Evolutionary conservation across 2,888 invertebrate species (phyloP).

Genomic region (Hirtodrosophila duncani): DNA sequence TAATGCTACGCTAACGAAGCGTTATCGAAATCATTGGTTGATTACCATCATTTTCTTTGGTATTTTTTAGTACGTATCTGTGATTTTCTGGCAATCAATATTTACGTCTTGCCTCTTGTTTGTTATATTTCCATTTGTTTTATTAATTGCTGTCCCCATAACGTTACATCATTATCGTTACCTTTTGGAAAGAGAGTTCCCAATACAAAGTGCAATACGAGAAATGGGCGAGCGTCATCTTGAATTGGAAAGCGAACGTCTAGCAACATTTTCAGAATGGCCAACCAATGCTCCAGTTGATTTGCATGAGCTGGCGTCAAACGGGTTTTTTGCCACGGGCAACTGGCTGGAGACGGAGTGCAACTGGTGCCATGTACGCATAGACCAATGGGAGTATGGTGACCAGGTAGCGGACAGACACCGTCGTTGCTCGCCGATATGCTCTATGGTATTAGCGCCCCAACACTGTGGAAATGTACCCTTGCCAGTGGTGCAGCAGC

Average conservation of each 20-base stretch:
- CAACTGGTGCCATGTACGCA: conserved; percentile 85
- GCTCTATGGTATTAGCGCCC: conserved; percentile 85
- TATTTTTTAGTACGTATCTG: too few relatives aligned
- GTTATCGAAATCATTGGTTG: too few relatives aligned
- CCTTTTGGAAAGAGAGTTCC: too few relatives aligned
- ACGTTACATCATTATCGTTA: too few relatives aligned
- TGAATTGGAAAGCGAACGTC: conserved; percentile 47
- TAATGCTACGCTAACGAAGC: too few relatives aligned
- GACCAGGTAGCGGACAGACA: conserved; percentile 85
- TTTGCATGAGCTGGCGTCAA: conserved; percentile 68
- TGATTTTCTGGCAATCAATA: too few relatives aligned
- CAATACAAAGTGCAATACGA: too few relatives aligned
- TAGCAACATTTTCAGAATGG: conserved; percentile 47
- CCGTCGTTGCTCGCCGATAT: conserved; percentile 82
- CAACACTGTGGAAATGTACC: conserved; percentile 85
- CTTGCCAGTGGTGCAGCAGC: conserved; percentile 8
- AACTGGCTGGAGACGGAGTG: conserved; percentile 86
- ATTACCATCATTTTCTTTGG: too few relatives aligned
- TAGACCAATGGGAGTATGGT: conserved; percentile 87
- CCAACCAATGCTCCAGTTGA: conserved; percentile 54
- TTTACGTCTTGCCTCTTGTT: too few relatives aligned
- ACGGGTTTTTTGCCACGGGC: conserved; percentile 88
- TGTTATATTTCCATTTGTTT: too few relatives aligned
- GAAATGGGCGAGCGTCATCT: conserved; percentile 48
- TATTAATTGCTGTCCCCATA: too few relatives aligned